Base-by-base conservation (phyloP, 1,140 invertebrate genomes). In the Heliconius hermathena region DNA sequence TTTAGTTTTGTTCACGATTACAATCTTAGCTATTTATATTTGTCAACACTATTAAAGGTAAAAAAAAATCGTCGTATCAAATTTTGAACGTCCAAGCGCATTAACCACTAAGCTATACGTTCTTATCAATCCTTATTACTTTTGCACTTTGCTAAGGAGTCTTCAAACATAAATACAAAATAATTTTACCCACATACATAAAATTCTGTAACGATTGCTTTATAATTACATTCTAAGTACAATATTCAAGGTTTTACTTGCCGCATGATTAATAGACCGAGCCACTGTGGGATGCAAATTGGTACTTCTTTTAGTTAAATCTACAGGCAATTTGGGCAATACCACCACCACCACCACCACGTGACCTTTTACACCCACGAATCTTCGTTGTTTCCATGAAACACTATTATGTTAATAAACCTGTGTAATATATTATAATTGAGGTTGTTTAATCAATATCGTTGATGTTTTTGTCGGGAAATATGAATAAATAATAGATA, bases 191-290 rank as follows among this genome's bases (percentile, higher is more conserved):
- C n/a, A 66, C 3, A 66, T 29, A 16, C 26, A 66, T 29, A 66
- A 66, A 66, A 29, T 66, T 66, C 60, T 66, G 60, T 66, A 66
- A 66, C 22, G 60, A 66, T 66, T 66, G 60, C 60, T 66, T 66
- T 66, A 66, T 66, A 66, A 66, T 66, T 29, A 29, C 60, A 29
- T 66, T 29, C 60, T 66, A 66, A 66, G 60, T 29, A 66, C 60
- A 66, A 46, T 22, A 66, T 29, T 29, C 60, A 66, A 66, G 60
- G 60, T 16, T 66, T 29, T 5, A 66, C 60, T 66, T 66, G 60
- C 60, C 60, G 60, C 60, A 66, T 66, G 60, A 66, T 66, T 66
- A 66, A 66, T 66, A 66, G 60, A 66, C 60, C 60, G 60, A 66
- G 26, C 60, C 8, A 66, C 11, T 66, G 60, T 66, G 60, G 60